Percentiles rank a stretch among this genome's conserved stretches.
Evolutionary conservation across 2,888 invertebrate genomes (phyloP).

Genomic region (Erebia epiphron): DNA sequence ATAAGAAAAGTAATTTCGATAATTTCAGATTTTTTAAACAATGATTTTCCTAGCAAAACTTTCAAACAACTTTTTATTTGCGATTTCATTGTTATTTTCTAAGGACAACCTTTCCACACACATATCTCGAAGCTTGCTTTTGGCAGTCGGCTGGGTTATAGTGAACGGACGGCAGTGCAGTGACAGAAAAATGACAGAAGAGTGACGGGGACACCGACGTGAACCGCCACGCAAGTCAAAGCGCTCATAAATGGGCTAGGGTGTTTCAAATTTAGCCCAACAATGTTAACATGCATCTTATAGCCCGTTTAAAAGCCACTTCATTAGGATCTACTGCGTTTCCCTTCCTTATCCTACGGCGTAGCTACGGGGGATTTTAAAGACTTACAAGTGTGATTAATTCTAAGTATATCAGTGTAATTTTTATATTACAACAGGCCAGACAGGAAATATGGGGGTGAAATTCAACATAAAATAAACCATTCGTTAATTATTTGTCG

Average conservation of each 20-base stretch:
- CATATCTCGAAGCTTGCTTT: background rate
- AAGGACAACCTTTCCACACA: background rate
- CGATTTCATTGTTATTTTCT: background rate
- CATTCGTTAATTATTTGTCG: too few species aligned
- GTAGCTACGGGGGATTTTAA: slow-evolving; percentile 3
- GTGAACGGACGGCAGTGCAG: background rate
- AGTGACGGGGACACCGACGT: slow-evolving; percentile 12
- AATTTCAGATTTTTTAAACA: too few species aligned
- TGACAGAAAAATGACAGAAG: too few species aligned
- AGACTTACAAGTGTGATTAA: background rate
- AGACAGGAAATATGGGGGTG: background rate
- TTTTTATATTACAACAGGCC: slow-evolving; percentile 13
- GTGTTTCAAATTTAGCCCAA: slow-evolving; percentile 11
- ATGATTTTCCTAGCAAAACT: too few species aligned
- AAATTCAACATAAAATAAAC: slow-evolving; percentile 20
- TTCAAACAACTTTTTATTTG: too few species aligned
- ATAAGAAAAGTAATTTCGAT: too few species aligned
- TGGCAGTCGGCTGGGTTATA: background rate
- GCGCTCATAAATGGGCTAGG: slow-evolving; percentile 19
- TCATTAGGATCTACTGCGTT: slow-evolving; percentile 34
- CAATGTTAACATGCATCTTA: slow-evolving; percentile 3
- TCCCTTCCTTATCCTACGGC: slow-evolving; percentile 24
- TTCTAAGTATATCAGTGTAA: background rate
- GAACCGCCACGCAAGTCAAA: slow-evolving; percentile 21
- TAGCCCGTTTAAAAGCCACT: slow-evolving; percentile 27